Evolutionary conservation across 1,140 invertebrate genomes (phyloP).

Genomic region (Patella vulgata): DNA sequence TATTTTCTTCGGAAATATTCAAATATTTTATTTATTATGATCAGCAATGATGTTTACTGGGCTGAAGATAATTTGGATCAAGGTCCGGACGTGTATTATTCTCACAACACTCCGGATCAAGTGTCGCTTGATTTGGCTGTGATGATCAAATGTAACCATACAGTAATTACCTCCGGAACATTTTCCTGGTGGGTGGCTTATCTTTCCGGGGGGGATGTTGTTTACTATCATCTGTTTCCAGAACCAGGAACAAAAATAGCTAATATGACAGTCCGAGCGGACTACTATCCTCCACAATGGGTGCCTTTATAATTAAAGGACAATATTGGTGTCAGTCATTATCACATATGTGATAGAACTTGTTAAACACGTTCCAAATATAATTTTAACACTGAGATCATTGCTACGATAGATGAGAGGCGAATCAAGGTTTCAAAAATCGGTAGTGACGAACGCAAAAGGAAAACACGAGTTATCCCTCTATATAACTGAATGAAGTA

Average conservation of each 20-base stretch:
- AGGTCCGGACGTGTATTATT: conserved; percentile 40
- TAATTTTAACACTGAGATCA: too few relatives aligned
- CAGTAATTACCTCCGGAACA: conserved; percentile 77
- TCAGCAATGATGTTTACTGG: conserved; percentile 53
- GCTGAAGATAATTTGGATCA: conserved; percentile 45
- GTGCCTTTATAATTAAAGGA: conserved; percentile 15
- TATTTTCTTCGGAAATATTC: conserved; percentile 47
- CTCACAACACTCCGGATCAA: conserved; percentile 50
- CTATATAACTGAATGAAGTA: too few relatives aligned
- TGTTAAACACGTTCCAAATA: too few relatives aligned
- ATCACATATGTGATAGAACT: too few relatives aligned
- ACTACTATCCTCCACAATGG: conserved; percentile 51
- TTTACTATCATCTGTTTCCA: conserved; percentile 57
- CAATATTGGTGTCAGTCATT: too few relatives aligned
- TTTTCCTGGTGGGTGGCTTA: conserved; percentile 78
- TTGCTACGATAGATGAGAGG: too few relatives aligned
- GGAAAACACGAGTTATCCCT: too few relatives aligned
- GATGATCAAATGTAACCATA: conserved; percentile 75
- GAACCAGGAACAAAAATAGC: conserved; percentile 42
- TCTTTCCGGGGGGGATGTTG: conserved; percentile 71
- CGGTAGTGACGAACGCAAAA: too few relatives aligned
- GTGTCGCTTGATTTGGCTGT: conserved; percentile 74
- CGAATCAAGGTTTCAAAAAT: too few relatives aligned
- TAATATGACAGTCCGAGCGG: conserved; percentile 35
- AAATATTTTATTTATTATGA: conserved; percentile 49